phyloP scores from a whole-genome alignment of 2,113 vertebrate genomes.

The Calonectris borealis region DNA sequence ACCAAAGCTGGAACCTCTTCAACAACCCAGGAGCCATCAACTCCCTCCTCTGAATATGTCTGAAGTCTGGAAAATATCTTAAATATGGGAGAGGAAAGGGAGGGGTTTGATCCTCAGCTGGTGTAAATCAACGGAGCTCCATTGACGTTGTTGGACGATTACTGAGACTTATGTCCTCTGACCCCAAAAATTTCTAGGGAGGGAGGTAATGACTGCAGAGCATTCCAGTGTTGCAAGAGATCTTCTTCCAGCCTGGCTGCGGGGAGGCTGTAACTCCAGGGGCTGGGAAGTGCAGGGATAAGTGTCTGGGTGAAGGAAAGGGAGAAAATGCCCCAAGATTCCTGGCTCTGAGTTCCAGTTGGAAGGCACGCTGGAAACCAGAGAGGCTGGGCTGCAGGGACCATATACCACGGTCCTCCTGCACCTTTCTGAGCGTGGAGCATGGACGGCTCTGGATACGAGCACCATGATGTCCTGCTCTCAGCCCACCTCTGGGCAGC shows the following conservation, averaged over 20 bases:
- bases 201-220: conserved; percentile 56
- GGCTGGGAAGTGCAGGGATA: not conserved
- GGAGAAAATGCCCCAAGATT: not conserved
- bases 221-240: conserved; percentile 65
- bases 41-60: not conserved
- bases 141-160: conserved; percentile 52
- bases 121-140: conserved; percentile 34
- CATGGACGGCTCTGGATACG: accelerated
- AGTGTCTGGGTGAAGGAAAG: not conserved
- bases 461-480: not conserved
- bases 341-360: not conserved
- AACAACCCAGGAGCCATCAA: conserved; percentile 21
- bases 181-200: conserved; percentile 63
- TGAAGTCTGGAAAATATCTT: conserved; percentile 59
- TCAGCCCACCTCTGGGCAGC: not conserved
- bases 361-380: not conserved
- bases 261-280: not conserved
- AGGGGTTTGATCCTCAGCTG: conserved; percentile 56
- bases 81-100: conserved; percentile 56
- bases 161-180: conserved; percentile 58
- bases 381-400: not conserved
- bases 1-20: conserved; percentile 39
- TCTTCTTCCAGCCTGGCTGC: conserved; percentile 19
- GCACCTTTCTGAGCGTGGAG: not conserved
- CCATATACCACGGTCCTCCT: accelerated